Evolutionary conservation across 2,888 invertebrate species (phyloP).

Genomic region (Synanthedon formicaeformis): DNA sequence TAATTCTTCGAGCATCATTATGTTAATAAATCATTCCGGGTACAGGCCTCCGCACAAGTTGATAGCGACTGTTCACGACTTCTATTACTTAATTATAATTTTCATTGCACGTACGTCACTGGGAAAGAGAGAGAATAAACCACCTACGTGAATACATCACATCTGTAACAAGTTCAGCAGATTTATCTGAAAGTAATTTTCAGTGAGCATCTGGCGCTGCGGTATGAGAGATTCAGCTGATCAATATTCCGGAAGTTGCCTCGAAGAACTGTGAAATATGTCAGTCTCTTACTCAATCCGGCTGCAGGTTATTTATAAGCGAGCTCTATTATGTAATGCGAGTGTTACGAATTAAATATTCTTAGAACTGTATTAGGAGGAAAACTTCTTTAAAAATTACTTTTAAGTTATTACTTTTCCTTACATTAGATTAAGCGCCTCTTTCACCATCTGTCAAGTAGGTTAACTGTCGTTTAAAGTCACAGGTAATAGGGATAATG

Average conservation of each 20-base stretch:
- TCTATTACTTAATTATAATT: constrained; percentile 29
- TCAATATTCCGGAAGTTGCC: constrained; percentile 63
- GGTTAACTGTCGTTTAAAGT: no score
- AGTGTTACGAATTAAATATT: neutral
- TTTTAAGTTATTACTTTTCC: no score
- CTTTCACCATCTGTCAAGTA: no score
- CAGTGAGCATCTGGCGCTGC: constrained; percentile 63
- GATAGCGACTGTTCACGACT: constrained; percentile 7
- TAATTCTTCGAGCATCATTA: neutral
- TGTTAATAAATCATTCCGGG: neutral
- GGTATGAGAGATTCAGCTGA: constrained; percentile 62
- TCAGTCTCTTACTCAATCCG: constrained; percentile 57
- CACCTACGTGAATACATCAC: constrained; percentile 18
- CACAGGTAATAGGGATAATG: no score
- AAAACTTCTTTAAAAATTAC: no score
- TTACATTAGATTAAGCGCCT: no score
- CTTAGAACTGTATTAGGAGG: no score
- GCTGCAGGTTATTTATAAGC: constrained; percentile 41
- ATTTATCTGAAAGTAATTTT: constrained; percentile 68
- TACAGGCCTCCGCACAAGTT: constrained; percentile 2
- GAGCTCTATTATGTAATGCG: constrained; percentile 22
- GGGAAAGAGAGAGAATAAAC: constrained; percentile 7
- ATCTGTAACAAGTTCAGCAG: constrained; percentile 42
- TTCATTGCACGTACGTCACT: constrained; percentile 26
- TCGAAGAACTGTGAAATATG: constrained; percentile 62